These are phyloP conservation scores for Scolopax rusticola DNA, from an alignment of 2,797 vertebrate genomes.

Conservation along the genomic window DNA sequence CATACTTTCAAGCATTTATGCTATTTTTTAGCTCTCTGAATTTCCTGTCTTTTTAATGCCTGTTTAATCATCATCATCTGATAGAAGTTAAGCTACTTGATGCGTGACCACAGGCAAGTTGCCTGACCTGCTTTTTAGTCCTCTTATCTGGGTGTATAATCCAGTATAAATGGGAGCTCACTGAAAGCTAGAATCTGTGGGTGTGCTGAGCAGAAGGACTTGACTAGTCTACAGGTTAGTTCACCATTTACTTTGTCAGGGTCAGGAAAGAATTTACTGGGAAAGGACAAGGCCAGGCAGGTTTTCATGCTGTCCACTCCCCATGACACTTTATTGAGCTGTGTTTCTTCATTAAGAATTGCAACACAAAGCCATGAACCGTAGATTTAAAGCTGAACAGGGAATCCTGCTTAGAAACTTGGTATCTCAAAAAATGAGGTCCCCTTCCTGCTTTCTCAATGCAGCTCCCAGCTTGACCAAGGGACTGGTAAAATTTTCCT, in stretches of 20 bases:
- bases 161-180: neutral
- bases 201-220: neutral
- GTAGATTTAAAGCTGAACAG: neutral
- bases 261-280: neutral
- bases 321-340: neutral
- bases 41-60: constrained; percentile 26
- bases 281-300: neutral
- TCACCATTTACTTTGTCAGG: neutral
- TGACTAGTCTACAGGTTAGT: neutral
- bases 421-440: neutral
- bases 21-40: neutral
- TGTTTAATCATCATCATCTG: neutral
- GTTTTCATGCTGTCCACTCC: neutral
- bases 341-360: neutral
- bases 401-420: neutral
- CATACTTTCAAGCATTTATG: neutral
- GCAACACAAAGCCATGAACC: neutral
- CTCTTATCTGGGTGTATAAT: constrained; percentile 39
- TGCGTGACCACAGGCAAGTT: constrained; percentile 45
- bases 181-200: neutral
- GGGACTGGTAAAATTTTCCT: neutral
- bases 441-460: neutral
- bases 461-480: neutral
- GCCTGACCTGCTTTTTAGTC: constrained; percentile 51
- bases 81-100: constrained; percentile 25